Evolutionary conservation across 1,140 invertebrate genomes (phyloP), one percentile per base, ranked within the genome.

Genomic region (Dendrolimus punctatus): DNA sequence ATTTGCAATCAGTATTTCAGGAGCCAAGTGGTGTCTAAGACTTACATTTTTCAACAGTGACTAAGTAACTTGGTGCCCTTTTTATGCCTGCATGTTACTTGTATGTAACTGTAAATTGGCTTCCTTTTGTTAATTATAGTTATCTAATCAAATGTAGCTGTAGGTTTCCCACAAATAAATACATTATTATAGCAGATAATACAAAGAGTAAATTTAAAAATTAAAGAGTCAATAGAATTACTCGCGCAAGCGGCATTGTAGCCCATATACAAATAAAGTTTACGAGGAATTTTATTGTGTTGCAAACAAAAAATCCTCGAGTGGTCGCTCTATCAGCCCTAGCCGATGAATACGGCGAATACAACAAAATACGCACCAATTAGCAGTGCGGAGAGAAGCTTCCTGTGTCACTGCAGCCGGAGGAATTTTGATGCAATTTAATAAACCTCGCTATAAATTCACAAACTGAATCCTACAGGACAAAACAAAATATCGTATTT

Each of bases 311-410:
- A 23, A 23, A 23, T 23, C 23, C 3, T 23, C 1, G 23, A 23
- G 23, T 23, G 23, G 23, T 23, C 23, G 23, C 23, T 23, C 23
- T 39, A 4, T 41, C 6, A 6, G 6, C 8, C 10, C 5, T 39
- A 65, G 23, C 23, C 3, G 23, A 1, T 23, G 23, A 23, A 23
- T 23, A 23, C 3, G 23, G 23, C 23, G 23, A 23, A 23, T 23
- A 23, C 23, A 23, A 44, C 42, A 51, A 50, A 50, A 40, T 41
- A 41, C 69, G 55, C 64, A 80, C 77, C 76, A 70, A 73, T 76
- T 67, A 80, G 74, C 60, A 76, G 76, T 70, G 66, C 75, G 77
- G 77, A 81, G 73, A 76, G 72, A 70, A 61, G 68, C 68, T 59
- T 66, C 72, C 64, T 73, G 69, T 65, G 76, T 73, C 70, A 71